These are phyloP conservation scores for Anhinga rufa DNA, from an alignment of 2,113 vertebrate species.

Conservation along the genomic window DNA sequence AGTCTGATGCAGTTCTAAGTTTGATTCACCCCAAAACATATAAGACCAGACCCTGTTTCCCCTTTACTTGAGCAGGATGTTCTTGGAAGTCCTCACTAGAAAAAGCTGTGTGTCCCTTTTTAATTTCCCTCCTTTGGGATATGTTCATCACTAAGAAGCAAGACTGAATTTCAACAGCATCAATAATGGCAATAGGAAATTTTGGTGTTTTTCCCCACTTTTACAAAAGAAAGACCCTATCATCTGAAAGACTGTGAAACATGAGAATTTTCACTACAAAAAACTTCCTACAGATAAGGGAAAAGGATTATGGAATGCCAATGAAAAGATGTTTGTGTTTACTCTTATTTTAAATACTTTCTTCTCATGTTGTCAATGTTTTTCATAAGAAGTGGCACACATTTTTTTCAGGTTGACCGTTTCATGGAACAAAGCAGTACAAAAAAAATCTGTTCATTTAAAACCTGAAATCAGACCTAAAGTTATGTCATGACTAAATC, in stretches of 20 bases:
- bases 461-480: neutral
- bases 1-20: neutral
- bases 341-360: neutral
- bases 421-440: neutral
- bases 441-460: neutral
- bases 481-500: neutral
- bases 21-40: neutral
- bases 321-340: neutral
- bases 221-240: neutral
- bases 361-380: neutral
- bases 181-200: neutral
- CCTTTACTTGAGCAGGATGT: neutral
- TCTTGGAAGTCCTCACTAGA: neutral
- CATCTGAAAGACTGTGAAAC: neutral
- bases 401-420: neutral
- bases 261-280: neutral
- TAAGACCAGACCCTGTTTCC: neutral
- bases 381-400: neutral
- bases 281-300: neutral
- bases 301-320: rapidly evolving
- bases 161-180: neutral
- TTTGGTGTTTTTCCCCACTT: rapidly evolving
- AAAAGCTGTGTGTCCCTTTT: rapidly evolving
- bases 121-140: neutral
- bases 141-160: neutral